Base-by-base conservation (phyloP, 2,888 invertebrate genomes). In the Anthoptus insignis region DNA sequence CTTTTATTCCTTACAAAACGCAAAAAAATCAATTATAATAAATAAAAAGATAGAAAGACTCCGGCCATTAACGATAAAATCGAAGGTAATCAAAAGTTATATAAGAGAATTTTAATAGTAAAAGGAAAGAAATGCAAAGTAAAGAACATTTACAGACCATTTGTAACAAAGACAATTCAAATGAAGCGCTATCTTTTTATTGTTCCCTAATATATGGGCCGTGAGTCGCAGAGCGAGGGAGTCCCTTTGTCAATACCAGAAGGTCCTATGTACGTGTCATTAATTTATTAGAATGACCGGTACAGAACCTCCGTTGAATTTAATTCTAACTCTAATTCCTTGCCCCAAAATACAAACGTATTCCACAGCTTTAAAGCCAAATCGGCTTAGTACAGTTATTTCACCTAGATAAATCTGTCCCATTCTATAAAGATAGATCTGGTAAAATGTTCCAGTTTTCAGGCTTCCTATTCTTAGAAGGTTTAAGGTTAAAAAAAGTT, bases 161-260 rank as follows among this genome's bases (percentile, higher is more conserved):
- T 45, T 22, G 21, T 22, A 45, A 21, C 22, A 21, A 45, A 45
- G 6, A 13, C 45, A 45, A 45, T 27, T 49, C 27, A 27, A 49
- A 27, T 27, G 14, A 27, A 49, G 49, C 49, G n/a, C 27, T 49
- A 45, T 11, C 21, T 49, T 47, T 49, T 49, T 49, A 49, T 49
- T 49, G 24, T 27, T 27, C 27, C 49, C 8, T 27, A 14, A 27
- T 49, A 27, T 49, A 27, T 27, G 27, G 49, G 19, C 22, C 24
- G 47, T 47, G 24, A 47, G 24, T 24, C n/a, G 24, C 47, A 47
- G 4, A 47, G 3, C 22, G 45, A 47, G n/a, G 24, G 21, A 7
- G 24, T 19, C 21, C 24, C 9, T 47, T 47, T 42, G 11, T 42
- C 42, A 42, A 42, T 42, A 42, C 42, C 42, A 9, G 19, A 42